These are phyloP conservation scores for Xerus rutilus DNA, from an alignment of 2,797 vertebrate species.

Conservation along the genomic window DNA sequence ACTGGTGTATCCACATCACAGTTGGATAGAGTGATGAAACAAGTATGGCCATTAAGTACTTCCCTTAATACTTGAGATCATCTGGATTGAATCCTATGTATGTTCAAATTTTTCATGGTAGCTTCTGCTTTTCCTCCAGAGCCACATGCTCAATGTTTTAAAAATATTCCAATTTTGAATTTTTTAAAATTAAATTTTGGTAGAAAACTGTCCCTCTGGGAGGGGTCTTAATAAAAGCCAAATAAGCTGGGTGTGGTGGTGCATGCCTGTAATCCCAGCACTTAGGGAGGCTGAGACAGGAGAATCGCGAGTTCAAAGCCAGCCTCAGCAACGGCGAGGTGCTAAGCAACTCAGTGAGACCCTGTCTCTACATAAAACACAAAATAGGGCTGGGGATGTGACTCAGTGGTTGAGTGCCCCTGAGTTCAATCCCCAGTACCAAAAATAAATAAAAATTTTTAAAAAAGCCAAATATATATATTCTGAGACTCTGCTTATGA, in stretches of 20 bases:
- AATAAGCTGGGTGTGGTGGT: not conserved
- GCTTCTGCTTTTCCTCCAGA: conserved; percentile 59
- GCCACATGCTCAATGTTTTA: not conserved
- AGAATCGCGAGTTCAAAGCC: too few relatives aligned
- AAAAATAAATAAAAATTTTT: too few relatives aligned
- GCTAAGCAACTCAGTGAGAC: too few relatives aligned
- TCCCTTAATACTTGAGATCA: conserved; percentile 50
- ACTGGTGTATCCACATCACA: not conserved
- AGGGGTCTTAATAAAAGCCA: conserved; percentile 41
- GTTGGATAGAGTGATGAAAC: conserved; percentile 13
- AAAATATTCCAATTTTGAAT: conserved; percentile 35
- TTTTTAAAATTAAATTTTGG: not conserved
- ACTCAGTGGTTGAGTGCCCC: too few relatives aligned
- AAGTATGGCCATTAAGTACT: conserved; percentile 29
- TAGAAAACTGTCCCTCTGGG: not conserved
- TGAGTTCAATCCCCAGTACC: too few relatives aligned
- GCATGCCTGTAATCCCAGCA: too few relatives aligned
- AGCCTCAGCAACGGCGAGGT: too few relatives aligned
- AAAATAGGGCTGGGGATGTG: too few relatives aligned
- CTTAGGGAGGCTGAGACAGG: too few relatives aligned
- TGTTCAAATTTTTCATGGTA: conserved; percentile 41
- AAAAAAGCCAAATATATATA: conserved; percentile 19
- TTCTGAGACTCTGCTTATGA: conserved; percentile 19
- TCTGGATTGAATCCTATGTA: conserved; percentile 12
- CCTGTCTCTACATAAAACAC: too few relatives aligned